Conservation (phyloP, 1,140 invertebrate species). For the Leptopilina boulardi region DNA sequence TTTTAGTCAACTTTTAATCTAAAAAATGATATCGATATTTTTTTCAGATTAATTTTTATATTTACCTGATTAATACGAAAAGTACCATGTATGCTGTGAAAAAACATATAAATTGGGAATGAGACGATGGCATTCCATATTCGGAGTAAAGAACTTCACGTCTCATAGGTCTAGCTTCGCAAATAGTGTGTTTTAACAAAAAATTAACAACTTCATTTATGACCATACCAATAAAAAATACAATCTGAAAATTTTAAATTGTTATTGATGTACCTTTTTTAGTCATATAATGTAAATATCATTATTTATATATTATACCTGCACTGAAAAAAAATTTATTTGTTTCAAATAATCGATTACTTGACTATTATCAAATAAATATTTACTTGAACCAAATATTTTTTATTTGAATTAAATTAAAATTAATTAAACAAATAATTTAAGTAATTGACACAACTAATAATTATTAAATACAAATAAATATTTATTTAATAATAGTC, state of each 20-base stretch:
- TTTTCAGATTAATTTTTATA: conserved; percentile 14
- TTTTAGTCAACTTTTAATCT: neutral
- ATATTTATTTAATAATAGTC: no score
- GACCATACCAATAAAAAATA: conserved; percentile 87
- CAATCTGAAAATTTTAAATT: conserved; percentile 81
- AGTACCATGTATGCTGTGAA: conserved; percentile 90
- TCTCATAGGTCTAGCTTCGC: conserved; percentile 85
- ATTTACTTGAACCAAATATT: no score
- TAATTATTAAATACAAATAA: no score
- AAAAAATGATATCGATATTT: neutral
- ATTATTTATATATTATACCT: conserved; percentile 38
- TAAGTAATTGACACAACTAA: no score
- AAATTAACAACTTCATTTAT: conserved; percentile 89
- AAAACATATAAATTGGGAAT: conserved; percentile 96
- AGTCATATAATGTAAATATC: neutral
- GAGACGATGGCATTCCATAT: conserved; percentile 96
- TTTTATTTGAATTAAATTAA: no score
- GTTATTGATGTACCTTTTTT: conserved; percentile 32
- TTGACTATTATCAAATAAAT: no score
- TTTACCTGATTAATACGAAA: conserved; percentile 91
- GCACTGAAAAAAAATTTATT: no score
- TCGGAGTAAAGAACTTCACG: conserved; percentile 85
- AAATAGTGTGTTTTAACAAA: conserved; percentile 88
- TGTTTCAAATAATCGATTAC: no score
- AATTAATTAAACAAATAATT: no score